A percentile compares a stretch with the other conserved stretches of the same genome.
These are phyloP conservation scores for Pseudorhombus dupliciocellatus DNA, from an alignment of 2,113 vertebrate species.

Conservation along the genomic window DNA sequence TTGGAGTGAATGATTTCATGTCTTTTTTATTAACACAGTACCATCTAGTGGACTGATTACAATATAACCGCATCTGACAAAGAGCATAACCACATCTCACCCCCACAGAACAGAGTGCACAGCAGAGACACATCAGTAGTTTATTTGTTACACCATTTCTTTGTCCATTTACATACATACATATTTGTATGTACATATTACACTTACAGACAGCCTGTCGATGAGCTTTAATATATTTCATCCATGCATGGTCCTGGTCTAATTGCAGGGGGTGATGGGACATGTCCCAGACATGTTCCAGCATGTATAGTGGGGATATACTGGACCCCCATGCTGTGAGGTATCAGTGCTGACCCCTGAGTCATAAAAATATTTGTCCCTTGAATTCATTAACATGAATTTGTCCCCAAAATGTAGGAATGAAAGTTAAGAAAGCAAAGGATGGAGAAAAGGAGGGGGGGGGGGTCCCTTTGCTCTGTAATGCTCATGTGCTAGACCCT, in stretches of 20 bases:
- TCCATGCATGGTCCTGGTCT: background rate
- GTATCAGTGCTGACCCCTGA: background rate
- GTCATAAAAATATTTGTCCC: background rate
- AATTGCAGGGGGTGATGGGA: too few relatives aligned
- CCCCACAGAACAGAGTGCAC: too few relatives aligned
- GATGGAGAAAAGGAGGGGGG: too few relatives aligned
- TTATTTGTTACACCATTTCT: too few relatives aligned
- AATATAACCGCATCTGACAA: background rate
- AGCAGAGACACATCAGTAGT: background rate
- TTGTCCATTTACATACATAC: background rate
- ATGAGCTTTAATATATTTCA: background rate
- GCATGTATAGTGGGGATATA: background rate
- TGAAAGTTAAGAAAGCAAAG: background rate
- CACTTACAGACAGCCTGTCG: conserved; percentile 2
- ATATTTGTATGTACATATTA: too few relatives aligned
- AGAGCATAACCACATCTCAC: background rate
- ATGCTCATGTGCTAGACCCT: too few relatives aligned
- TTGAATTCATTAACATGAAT: background rate
- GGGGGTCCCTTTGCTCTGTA: too few relatives aligned
- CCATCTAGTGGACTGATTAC: conserved; percentile 46
- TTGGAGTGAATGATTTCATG: background rate
- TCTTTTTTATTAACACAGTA: background rate
- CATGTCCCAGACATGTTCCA: too few relatives aligned
- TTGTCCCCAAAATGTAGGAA: background rate
- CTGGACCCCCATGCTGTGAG: background rate